These are phyloP conservation scores for Hestina assimilis DNA, from an alignment of 1,140 invertebrate species.

Conservation along the genomic window DNA sequence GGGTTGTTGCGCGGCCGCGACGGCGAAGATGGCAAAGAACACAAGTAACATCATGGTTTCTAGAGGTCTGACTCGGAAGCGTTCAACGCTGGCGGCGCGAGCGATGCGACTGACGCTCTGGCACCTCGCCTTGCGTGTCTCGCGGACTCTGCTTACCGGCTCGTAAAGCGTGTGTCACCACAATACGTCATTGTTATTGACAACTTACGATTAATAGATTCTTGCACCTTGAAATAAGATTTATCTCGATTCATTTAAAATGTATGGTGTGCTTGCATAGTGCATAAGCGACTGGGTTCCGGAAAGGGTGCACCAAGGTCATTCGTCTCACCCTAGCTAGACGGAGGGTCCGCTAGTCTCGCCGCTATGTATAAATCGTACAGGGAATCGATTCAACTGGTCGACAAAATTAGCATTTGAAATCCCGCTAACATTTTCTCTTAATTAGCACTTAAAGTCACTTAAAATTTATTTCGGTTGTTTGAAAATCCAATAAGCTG, in stretches of 20 bases:
- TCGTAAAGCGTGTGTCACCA: constrained; percentile 48
- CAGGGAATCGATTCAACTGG: constrained; percentile 43
- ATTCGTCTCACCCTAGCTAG: constrained; percentile 52
- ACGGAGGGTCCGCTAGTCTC: constrained; percentile 53
- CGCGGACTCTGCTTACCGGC: constrained; percentile 27
- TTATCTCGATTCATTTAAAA: constrained; percentile 16
- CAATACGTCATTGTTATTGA: constrained; percentile 34
- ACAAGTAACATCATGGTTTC: constrained; percentile 51
- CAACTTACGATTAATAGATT: constrained; percentile 26
- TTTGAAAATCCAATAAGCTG: too few relatives aligned
- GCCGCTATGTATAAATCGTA: constrained; percentile 33
- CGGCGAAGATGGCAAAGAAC: constrained; percentile 46
- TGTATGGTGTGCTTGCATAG: constrained; percentile 6
- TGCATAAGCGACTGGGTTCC: constrained; percentile 18
- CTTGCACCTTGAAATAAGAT: constrained; percentile 13
- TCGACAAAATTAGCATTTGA: constrained; percentile 11
- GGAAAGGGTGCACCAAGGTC: constrained; percentile 61
- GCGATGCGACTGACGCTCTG: constrained; percentile 52
- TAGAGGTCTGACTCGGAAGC: constrained; percentile 30
- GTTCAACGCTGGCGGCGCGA: constrained; percentile 53
- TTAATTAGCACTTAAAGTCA: background rate
- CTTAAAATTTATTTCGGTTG: too few relatives aligned
- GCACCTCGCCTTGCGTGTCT: constrained; percentile 33
- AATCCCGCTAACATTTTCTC: constrained; percentile 1
- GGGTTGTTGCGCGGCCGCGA: constrained; percentile 50